phyloP scores from a whole-genome alignment of 2,113 vertebrate genomes.

The Eretmochelys imbricata region DNA sequence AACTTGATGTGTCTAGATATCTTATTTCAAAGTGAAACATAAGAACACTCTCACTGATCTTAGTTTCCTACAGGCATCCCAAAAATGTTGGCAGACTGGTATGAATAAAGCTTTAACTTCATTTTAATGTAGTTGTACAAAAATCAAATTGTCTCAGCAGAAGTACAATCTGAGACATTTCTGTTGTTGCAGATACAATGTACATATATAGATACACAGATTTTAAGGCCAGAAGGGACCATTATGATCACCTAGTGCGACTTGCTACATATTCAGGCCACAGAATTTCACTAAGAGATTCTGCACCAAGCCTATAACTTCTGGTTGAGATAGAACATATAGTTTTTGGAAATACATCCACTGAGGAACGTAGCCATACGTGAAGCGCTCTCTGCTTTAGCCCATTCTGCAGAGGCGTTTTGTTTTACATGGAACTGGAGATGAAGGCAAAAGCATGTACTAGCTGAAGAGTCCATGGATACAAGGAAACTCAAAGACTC shows the following conservation, averaged over 20 bases:
- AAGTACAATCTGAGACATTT: neutral
- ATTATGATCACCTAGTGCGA: neutral
- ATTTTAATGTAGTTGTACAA: neutral
- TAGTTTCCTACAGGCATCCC: neutral
- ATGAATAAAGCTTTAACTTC: neutral
- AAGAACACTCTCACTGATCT: neutral
- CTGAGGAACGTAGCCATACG: neutral
- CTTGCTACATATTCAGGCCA: neutral
- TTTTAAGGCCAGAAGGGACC: neutral
- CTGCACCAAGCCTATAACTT: neutral
- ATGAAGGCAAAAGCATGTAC: constrained; percentile 8
- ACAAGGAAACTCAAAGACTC: neutral
- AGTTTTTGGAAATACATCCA: neutral
- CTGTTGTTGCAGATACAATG: neutral
- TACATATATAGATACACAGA: neutral
- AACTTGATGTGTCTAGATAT: neutral
- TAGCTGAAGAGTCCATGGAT: constrained; percentile 19
- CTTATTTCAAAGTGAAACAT: neutral
- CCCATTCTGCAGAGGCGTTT: neutral
- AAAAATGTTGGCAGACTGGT: neutral
- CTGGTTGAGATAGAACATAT: neutral
- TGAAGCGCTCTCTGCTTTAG: neutral
- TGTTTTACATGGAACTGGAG: neutral
- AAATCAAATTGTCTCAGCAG: neutral
- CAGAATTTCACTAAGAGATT: neutral